Evolutionary conservation across 92 coral and sea anemone genomes (phyloP).

Genomic region (Zoanthus gigantus): DNA sequence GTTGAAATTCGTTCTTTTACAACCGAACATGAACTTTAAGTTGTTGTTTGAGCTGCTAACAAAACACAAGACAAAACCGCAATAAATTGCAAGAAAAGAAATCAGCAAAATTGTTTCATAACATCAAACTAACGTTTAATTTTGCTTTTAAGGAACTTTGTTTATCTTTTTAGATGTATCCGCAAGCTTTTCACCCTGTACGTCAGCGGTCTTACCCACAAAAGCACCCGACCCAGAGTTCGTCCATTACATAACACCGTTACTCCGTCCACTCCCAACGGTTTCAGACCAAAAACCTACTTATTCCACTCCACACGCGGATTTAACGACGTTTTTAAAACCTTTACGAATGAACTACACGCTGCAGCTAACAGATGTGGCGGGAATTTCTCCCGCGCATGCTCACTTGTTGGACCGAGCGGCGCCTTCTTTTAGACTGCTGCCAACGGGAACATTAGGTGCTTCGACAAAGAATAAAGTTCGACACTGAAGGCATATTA

Average conservation of each 20-base stretch:
- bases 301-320: constrained; percentile 9
- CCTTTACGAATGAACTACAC: constrained; percentile 29
- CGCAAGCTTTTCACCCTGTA: constrained; percentile 30
- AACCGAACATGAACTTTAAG: neutral
- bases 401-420: constrained; percentile 9
- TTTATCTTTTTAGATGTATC: constrained; percentile 6
- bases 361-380: constrained; percentile 33
- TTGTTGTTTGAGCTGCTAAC: neutral
- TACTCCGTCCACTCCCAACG: constrained; percentile 31
- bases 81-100: too few species aligned
- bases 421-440: constrained; percentile 6
- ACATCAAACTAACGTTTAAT: neutral
- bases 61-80: too few species aligned
- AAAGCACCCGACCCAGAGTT: constrained; percentile 45
- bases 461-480: constrained; percentile 20
- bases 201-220: constrained; percentile 40
- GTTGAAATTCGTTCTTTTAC: too few species aligned
- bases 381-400: constrained; percentile 45
- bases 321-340: neutral
- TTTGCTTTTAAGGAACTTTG: neutral
- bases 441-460: constrained; percentile 36
- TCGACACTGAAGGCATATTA: neutral
- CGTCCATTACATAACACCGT: constrained; percentile 19
- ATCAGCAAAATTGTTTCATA: too few species aligned
- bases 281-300: neutral